Evolutionary conservation across 1,140 invertebrate genomes (phyloP).

Genomic region (Drosophila aff.): DNA sequence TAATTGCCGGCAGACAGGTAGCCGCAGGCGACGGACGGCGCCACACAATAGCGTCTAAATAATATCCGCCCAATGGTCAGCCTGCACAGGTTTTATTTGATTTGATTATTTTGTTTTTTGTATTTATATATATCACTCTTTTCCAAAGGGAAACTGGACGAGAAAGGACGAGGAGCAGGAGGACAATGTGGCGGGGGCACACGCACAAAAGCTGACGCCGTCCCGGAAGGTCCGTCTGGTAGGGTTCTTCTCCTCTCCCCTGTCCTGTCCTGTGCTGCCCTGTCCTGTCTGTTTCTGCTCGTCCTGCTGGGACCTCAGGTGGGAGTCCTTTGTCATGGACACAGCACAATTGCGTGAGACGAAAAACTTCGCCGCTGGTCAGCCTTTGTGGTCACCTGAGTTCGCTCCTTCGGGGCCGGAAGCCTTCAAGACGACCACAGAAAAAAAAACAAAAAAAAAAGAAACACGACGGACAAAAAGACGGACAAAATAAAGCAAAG

Average conservation of each 20-base stretch:
- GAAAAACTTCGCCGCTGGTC: slow-evolving; percentile 43
- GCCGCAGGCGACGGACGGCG: slow-evolving; percentile 48
- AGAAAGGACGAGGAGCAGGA: not conserved
- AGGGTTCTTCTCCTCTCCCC: not conserved
- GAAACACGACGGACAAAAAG: slow-evolving; percentile 15
- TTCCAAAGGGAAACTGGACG: not conserved
- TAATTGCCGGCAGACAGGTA: slow-evolving; percentile 70
- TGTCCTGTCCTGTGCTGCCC: not conserved
- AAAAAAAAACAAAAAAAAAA: not conserved
- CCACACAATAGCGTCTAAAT: slow-evolving; percentile 82
- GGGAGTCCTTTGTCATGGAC: slow-evolving; percentile 48
- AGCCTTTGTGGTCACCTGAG: slow-evolving; percentile 62
- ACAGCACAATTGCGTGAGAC: slow-evolving; percentile 57
- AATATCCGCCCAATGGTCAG: slow-evolving; percentile 82
- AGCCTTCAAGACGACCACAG: slow-evolving; percentile 50
- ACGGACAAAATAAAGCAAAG: slow-evolving; percentile 6
- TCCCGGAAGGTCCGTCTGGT: slow-evolving; percentile 70
- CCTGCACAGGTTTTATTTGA: slow-evolving; percentile 9
- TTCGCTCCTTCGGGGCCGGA: slow-evolving; percentile 44
- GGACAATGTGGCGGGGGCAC: slow-evolving; percentile 6
- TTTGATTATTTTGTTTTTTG: not conserved
- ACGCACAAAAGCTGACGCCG: slow-evolving; percentile 74
- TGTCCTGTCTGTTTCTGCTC: not conserved
- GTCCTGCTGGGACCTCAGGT: slow-evolving; percentile 15
- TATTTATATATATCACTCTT: slow-evolving; percentile 6